Evolutionary conservation across 2,888 invertebrate species (phyloP), one percentile per base, ranked within the genome.

Genomic region (Synergus laeviventris): DNA sequence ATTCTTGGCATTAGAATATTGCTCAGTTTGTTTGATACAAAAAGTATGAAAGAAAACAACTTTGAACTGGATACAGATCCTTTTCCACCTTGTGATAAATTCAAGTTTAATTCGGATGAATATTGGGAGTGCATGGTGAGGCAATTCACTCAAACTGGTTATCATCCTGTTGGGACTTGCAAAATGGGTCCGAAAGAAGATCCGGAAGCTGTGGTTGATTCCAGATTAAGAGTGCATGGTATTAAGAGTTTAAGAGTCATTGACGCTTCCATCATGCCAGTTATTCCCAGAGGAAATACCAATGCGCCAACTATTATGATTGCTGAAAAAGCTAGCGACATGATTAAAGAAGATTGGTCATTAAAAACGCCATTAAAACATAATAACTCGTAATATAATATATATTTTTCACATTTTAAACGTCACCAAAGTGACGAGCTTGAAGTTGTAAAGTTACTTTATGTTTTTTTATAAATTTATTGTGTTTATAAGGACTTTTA

Each of bases 251-350:
- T 97, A 36, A 92, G 97, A 78, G 96, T 97, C 0, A 94, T 95
- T 0, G 97, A 97, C 87, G 97, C 96, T 0, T 96, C 96, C 81
- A 94, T 97, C 74, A 97, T 97, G 97, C 97, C 97, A 0, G 94
- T 93, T 1, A 97, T 97, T 78, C 94, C 97, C n/a, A 97, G 96
- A 88, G 97, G 97, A 0, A 97, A 97, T 91, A 97, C 97, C 0
- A 97, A 97, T 89, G 97, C 97, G 1, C 97, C 97, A 0, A 94
- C 94, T 1, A 96, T 97, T 66, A 97, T 97, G 96, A 97, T 97
- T 74, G 97, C 95, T 0, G 97, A 97, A 87, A 97, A 97, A 89
- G 97, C 94, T 0, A 94, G 97, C 8, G 97, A 97, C 88, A 94
- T 97, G 93, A 96, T 97, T 81, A 97, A 97, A 89, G 95, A 96